phyloP scores from a whole-genome alignment of 2,888 invertebrate species.

The Trissolcus brochymenae region DNA sequence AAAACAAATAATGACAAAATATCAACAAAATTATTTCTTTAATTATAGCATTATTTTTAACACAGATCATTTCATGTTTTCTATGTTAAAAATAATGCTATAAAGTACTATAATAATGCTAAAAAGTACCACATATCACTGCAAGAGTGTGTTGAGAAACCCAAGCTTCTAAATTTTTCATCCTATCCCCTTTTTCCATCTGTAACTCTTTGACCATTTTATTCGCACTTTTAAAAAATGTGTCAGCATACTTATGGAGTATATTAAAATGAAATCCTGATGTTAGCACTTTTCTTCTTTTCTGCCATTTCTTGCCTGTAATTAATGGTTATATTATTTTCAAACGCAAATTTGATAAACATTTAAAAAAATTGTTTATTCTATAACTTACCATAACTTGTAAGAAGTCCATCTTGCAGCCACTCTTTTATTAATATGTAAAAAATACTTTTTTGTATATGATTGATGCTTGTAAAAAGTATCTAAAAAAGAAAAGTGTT shows the following conservation, averaged over 20 bases:
- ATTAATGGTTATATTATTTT: background rate
- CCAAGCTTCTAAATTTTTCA: conserved; percentile 32
- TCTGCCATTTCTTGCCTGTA: conserved; percentile 38
- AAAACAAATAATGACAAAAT: too few species aligned
- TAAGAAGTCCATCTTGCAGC: conserved; percentile 46
- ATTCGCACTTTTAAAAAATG: conserved; percentile 15
- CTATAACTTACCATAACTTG: conserved; percentile 21
- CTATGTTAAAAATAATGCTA: too few species aligned
- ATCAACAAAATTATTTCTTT: too few species aligned
- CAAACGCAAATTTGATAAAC: background rate
- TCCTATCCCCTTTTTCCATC: conserved; percentile 18
- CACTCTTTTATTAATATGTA: conserved; percentile 41
- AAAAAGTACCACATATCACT: conserved; percentile 43
- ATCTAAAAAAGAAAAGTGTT: conserved; percentile 7
- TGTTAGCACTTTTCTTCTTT: conserved; percentile 25
- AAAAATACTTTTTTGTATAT: conserved; percentile 41
- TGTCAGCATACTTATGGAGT: conserved; percentile 30
- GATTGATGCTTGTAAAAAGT: conserved; percentile 34
- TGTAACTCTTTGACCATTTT: conserved; percentile 28
- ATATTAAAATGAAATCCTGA: conserved; percentile 40
- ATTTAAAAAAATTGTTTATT: too few species aligned
- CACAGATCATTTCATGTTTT: too few species aligned
- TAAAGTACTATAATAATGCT: too few species aligned
- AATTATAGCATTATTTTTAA: too few species aligned
- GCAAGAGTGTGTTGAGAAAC: conserved; percentile 24